These are phyloP conservation scores for Glaucidium brasilianum DNA, from an alignment of 2,113 vertebrate genomes.

Conservation along the genomic window DNA sequence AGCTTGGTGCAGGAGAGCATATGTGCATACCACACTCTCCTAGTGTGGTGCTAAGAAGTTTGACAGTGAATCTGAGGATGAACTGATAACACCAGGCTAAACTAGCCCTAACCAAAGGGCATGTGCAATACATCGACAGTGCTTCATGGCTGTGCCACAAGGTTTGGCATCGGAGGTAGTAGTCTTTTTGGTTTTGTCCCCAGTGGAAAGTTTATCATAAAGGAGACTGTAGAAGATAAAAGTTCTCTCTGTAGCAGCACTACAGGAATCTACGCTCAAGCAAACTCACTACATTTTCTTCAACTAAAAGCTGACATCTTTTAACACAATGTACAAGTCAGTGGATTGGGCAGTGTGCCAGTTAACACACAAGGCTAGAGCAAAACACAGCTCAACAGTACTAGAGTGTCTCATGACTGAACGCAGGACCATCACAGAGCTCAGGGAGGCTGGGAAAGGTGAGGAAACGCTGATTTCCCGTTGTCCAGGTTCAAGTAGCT, in stretches of 20 bases:
- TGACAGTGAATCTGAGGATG: neutral
- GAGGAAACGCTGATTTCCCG: neutral
- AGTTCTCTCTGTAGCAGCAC: neutral
- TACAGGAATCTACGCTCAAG: neutral
- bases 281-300: neutral
- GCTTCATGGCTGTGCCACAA: neutral
- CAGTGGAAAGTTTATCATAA: neutral
- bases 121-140: neutral
- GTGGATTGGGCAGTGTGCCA: neutral
- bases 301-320: neutral
- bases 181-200: neutral
- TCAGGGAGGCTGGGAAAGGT: neutral
- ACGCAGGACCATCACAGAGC: neutral
- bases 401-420: neutral
- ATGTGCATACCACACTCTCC: neutral
- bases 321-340: neutral
- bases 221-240: neutral
- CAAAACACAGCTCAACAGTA: neutral
- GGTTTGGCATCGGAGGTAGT: constrained; percentile 11
- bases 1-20: neutral
- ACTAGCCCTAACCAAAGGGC: neutral
- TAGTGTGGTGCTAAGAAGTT: neutral
- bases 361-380: neutral
- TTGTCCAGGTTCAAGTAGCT: neutral
- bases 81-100: neutral